Base-by-base conservation (phyloP, 2,113 vertebrate species). In the Indri indri region DNA sequence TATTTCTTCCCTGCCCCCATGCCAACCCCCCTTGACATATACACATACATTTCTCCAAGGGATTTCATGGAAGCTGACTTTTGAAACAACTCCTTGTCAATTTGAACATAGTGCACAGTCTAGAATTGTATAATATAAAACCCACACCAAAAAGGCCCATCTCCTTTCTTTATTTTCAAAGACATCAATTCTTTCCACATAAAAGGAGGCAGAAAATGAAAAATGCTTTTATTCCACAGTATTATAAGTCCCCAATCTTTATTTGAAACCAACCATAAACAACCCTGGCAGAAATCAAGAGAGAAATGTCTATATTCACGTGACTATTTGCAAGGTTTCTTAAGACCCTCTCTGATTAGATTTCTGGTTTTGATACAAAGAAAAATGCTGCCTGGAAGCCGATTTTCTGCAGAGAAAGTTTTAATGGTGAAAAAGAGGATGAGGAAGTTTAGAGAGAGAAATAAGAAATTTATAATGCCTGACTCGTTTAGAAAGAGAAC, bases 201-300 rank as follows among this genome's bases (percentile, higher is more conserved):
- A 74, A 71, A 65, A 80, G 42, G n/a, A 95, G 45, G 8, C 8
- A 84, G 34, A 77, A 74, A 42, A 63, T 80, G 10, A 79, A 93
- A 73, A 45, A 74, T n/a, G 12, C 16, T 95, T 66, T 66, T 65
- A 94, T 12, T 70, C 2, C 16, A 79, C 6, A 52, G 32, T 32
- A 70, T 82, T 14, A 1, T 68, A 95, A 66, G 14, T 18, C 8
- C 9, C 63, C 70, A 92, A 73, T 66, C 34, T 70, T n/a, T 92
- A 76, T 92, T 61, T 91, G 20, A 95, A 97, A 91, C 34, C 34
- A 97, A 86, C 16, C 16, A 73, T 40, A 95, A 98, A 95, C 27
- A 92, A 65, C 74, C 23, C 6, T 59, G 6, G 6, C 34, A 77
- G 91, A 81, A 76, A 40, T 22, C 65, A 88, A 83, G 42, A 57